Conservation (phyloP, 2,797 vertebrate genomes). For the Sardinella longiceps region DNA sequence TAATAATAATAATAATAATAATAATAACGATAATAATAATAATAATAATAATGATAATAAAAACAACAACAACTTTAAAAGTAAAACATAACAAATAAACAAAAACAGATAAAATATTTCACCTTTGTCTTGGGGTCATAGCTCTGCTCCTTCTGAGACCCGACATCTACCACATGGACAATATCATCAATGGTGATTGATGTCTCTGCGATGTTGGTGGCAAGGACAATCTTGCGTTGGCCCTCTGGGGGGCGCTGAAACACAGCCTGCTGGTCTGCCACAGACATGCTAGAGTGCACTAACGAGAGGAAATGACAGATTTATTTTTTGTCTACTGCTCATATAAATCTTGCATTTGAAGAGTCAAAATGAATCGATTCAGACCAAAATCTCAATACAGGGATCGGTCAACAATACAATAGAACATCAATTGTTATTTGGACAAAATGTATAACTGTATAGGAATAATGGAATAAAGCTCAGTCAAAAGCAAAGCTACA, state of each 20-base stretch:
- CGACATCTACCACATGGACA: constrained; percentile 91
- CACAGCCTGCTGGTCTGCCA: constrained; percentile 91
- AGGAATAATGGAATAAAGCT: too few species aligned
- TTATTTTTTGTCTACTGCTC: not conserved
- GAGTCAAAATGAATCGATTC: not conserved
- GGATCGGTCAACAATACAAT: too few species aligned
- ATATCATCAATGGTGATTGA: constrained; percentile 97
- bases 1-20: too few species aligned
- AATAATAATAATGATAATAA: too few species aligned
- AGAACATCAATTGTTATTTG: too few species aligned
- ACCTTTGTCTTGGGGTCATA: constrained; percentile 94
- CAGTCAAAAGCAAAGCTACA: too few species aligned
- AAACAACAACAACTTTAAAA: not conserved
- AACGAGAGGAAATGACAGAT: not conserved
- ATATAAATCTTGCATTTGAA: not conserved
- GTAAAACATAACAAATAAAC: not conserved
- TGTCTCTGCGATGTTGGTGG: constrained; percentile 96
- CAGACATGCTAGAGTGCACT: constrained; percentile 97
- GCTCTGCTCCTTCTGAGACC: constrained; percentile 91
- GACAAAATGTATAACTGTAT: too few species aligned
- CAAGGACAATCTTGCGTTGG: constrained; percentile 89
- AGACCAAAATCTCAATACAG: too few species aligned
- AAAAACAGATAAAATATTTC: not conserved
- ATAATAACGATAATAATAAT: too few species aligned
- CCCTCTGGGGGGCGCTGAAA: constrained; percentile 84